Conservation (phyloP, 2,113 vertebrate species). For the Hyperopisus bebe region DNA sequence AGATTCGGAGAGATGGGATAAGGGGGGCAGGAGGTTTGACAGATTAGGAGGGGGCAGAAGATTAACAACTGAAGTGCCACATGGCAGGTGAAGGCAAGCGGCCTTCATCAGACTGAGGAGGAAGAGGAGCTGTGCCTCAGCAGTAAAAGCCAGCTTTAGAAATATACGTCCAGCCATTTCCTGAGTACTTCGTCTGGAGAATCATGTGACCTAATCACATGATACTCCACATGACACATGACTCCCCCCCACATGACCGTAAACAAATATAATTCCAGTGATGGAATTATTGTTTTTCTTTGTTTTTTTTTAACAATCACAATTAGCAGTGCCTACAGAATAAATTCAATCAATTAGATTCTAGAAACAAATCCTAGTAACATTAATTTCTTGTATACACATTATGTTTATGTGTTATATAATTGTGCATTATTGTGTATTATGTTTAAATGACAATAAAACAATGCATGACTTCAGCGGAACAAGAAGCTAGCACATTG, state of each 20-base stretch:
- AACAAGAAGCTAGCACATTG: not conserved
- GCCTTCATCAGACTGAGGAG: slow-evolving; percentile 15
- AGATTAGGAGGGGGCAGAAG: slow-evolving; percentile 20
- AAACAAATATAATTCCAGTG: not conserved
- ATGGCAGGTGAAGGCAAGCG: slow-evolving; percentile 22
- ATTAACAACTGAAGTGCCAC: slow-evolving; percentile 30
- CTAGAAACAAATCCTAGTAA: no score
- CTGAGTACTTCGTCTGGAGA: not conserved
- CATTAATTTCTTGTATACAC: not conserved
- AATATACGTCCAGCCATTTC: not conserved
- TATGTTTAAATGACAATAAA: not conserved
- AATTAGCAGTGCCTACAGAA: not conserved
- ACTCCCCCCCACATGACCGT: not conserved
- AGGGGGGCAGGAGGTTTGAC: not conserved
- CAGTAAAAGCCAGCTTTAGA: not conserved
- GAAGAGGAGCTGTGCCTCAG: slow-evolving; percentile 12
- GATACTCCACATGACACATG: not conserved
- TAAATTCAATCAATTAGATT: not conserved
- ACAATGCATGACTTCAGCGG: not conserved
- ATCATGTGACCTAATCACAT: not conserved
- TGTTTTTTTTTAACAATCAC: not conserved
- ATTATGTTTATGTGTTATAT: not conserved
- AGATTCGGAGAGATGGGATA: not conserved
- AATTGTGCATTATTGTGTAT: not conserved
- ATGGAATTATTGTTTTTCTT: not conserved